A percentile compares a stretch with the other conserved stretches of the same genome.
Conservation (phyloP, 2,113 vertebrate species). For the Cyprichromis sp. region DNA sequence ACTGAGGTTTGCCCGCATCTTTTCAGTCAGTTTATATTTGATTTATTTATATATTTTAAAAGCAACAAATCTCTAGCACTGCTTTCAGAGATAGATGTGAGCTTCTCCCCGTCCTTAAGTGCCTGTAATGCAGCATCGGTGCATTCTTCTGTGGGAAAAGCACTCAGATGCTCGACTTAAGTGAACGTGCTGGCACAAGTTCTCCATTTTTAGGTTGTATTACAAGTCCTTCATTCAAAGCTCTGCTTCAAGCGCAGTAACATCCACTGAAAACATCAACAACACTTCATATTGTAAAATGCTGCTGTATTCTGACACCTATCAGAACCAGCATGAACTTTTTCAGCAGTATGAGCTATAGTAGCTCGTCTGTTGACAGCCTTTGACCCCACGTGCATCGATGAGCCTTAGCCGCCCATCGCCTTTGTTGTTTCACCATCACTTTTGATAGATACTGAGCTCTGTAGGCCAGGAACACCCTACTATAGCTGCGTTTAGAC, state of each 20-base stretch:
- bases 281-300: not conserved
- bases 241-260: not conserved
- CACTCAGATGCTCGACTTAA: not conserved
- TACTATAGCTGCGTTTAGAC: not conserved
- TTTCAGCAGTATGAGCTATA: not conserved
- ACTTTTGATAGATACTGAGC: not conserved
- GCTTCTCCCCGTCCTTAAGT: not conserved
- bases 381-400: not conserved
- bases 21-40: not conserved
- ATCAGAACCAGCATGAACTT: rapidly evolving
- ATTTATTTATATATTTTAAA: not conserved
- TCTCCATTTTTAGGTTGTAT: not conserved
- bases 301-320: not conserved
- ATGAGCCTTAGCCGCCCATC: not conserved
- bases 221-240: not conserved
- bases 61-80: not conserved
- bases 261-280: not conserved
- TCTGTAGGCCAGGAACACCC: not conserved
- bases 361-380: rapidly evolving
- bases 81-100: not conserved
- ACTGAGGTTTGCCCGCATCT: not conserved
- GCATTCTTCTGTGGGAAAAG: not conserved
- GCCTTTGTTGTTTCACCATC: not conserved
- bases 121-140: not conserved
- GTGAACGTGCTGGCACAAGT: not conserved